These are phyloP conservation scores for Schizothorax lantsangensis DNA, from an alignment of 2,797 vertebrate species.

Conservation along the genomic window DNA sequence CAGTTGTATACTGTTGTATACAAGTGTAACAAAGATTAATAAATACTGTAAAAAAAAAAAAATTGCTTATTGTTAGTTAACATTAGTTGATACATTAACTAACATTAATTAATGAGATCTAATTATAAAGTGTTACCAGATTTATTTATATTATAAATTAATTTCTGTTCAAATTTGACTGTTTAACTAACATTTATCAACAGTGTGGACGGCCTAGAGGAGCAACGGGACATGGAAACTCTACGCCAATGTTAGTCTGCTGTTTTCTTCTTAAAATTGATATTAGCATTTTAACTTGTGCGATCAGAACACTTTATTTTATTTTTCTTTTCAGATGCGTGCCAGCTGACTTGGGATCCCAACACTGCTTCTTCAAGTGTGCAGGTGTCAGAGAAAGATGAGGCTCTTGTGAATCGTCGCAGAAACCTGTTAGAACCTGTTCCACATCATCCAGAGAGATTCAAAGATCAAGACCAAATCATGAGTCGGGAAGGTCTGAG, in stretches of 20 bases:
- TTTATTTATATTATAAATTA: too few species aligned
- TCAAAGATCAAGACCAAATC: background rate
- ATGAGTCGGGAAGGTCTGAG: constrained; percentile 23
- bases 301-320: background rate
- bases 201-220: background rate
- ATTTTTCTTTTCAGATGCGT: background rate
- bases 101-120: too few species aligned
- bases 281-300: background rate
- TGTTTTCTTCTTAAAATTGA: background rate
- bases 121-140: too few species aligned
- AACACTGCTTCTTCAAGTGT: constrained; percentile 17
- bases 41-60: too few species aligned
- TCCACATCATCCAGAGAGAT: constrained; percentile 7
- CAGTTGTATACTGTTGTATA: too few species aligned
- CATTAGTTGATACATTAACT: too few species aligned
- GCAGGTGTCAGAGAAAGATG: background rate
- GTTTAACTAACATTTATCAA: background rate
- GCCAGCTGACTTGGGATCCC: constrained; percentile 15
- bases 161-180: background rate
- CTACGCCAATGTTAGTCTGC: constrained; percentile 25
- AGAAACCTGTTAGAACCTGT: too few species aligned
- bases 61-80: too few species aligned
- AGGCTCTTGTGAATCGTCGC: rapidly evolving
- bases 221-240: background rate
- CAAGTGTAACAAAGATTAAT: too few species aligned